Percentiles rank a stretch among this genome's conserved stretches.
Conservation (phyloP, 2,113 vertebrate genomes). For the Pyxicephalus adspersus region DNA sequence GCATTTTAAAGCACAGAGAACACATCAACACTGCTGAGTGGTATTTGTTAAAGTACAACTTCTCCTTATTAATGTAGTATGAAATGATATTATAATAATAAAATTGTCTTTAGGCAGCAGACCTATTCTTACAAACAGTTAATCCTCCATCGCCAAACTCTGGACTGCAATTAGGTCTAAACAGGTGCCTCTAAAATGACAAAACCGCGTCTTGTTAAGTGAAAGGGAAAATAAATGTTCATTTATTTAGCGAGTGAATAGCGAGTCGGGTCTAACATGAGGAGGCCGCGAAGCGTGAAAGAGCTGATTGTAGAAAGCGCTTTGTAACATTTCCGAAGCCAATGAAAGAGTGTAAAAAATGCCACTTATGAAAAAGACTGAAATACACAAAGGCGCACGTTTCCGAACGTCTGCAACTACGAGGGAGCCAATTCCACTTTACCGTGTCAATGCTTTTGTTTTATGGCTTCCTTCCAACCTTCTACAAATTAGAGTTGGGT, state of each 20-base stretch:
- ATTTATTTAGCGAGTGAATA: slow-evolving; percentile 3
- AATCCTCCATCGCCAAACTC: neutral
- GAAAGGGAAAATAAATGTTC: slow-evolving; percentile 19
- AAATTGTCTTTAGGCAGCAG: too few species aligned
- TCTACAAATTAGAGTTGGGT: too few species aligned
- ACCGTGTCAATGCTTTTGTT: too few species aligned
- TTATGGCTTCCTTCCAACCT: too few species aligned
- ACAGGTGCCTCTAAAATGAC: neutral
- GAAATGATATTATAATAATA: too few species aligned
- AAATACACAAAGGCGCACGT: neutral
- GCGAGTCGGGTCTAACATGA: neutral
- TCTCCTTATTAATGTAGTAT: too few species aligned
- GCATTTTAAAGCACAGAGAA: too few species aligned
- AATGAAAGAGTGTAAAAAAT: slow-evolving; percentile 9
- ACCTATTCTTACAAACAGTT: neutral
- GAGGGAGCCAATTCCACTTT: too few species aligned
- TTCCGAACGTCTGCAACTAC: neutral
- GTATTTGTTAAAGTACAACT: too few species aligned
- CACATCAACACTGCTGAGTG: too few species aligned
- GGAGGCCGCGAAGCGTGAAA: slow-evolving; percentile 12
- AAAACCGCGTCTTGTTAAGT: slow-evolving; percentile 9
- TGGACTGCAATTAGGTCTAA: neutral
- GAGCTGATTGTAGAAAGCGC: slow-evolving; percentile 16
- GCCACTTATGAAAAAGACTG: neutral
- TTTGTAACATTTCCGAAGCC: neutral